phyloP scores from a whole-genome alignment of 2,888 invertebrate species.

The Stenotaenia linearis region DNA sequence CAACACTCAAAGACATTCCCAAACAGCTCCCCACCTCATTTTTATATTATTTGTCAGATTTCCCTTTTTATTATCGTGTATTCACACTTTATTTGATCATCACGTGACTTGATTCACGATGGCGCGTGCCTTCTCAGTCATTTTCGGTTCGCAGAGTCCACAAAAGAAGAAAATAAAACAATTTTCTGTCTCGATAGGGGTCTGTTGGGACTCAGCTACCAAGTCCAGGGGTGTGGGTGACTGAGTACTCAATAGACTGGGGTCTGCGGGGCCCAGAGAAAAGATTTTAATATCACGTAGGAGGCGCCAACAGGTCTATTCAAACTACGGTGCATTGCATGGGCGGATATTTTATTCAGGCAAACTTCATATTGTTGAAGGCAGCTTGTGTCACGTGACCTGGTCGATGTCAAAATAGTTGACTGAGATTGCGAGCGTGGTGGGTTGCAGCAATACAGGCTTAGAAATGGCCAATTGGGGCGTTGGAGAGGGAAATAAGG shows the following conservation, averaged over 20 bases:
- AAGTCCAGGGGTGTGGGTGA: background rate
- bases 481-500: background rate
- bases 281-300: background rate
- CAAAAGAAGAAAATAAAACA: background rate
- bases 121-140: background rate
- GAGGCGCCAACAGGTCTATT: background rate
- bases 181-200: background rate
- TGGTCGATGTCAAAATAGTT: background rate
- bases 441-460: background rate
- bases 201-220: background rate
- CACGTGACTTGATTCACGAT: background rate
- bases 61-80: no score
- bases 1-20: no score
- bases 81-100: background rate
- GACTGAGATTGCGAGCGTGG: background rate
- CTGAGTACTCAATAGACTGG: background rate
- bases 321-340: background rate
- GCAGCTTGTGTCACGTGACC: background rate
- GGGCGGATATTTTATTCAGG: constrained; percentile 4
- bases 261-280: background rate
- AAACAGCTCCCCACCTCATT: no score
- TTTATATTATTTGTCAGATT: no score
- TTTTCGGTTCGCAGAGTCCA: background rate
- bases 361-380: background rate
- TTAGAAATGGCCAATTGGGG: background rate